Percentiles rank a stretch among this genome's conserved stretches.
Conservation (phyloP, 2,888 invertebrate genomes). For the Stomorhina lunata region DNA sequence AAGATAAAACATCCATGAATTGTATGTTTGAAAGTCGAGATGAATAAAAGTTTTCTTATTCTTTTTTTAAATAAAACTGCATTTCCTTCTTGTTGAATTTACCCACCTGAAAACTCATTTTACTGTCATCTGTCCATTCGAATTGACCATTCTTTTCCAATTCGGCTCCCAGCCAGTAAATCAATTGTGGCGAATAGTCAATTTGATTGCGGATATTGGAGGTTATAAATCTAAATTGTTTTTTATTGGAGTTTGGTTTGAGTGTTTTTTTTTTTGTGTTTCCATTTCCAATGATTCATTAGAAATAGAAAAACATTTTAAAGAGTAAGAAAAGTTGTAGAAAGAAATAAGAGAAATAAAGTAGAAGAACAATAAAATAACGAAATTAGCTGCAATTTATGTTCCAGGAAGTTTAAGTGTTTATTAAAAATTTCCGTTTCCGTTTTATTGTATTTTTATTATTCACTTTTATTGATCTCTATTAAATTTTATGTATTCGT, state of each 20-base stretch:
- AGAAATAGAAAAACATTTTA: conserved; percentile 6
- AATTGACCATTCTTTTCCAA: conserved; percentile 80
- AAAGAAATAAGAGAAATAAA: conserved; percentile 9
- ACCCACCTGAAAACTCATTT: conserved; percentile 81
- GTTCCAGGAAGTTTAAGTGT: background rate
- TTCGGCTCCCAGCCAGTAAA: conserved; percentile 88
- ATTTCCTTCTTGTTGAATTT: conserved; percentile 15
- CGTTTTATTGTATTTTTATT: background rate
- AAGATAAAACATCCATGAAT: too few species aligned
- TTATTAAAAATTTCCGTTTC: background rate
- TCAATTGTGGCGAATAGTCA: conserved; percentile 86
- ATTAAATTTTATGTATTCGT: background rate
- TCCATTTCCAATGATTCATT: conserved; percentile 3
- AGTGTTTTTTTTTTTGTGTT: background rate
- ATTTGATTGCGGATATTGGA: conserved; percentile 85
- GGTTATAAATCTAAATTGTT: conserved; percentile 82
- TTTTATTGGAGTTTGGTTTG: conserved; percentile 8
- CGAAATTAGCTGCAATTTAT: background rate
- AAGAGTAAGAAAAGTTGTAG: background rate
- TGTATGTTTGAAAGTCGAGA: background rate
- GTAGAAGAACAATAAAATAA: conserved; percentile 16
- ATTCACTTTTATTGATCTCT: background rate
- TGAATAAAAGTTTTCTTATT: background rate
- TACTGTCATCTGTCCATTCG: conserved; percentile 85
- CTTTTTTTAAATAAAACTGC: conserved; percentile 5